These are phyloP conservation scores for Spongia lamella DNA, from an alignment of 37 sponge, comb jelly and placozoan species.

Conservation along the genomic window DNA sequence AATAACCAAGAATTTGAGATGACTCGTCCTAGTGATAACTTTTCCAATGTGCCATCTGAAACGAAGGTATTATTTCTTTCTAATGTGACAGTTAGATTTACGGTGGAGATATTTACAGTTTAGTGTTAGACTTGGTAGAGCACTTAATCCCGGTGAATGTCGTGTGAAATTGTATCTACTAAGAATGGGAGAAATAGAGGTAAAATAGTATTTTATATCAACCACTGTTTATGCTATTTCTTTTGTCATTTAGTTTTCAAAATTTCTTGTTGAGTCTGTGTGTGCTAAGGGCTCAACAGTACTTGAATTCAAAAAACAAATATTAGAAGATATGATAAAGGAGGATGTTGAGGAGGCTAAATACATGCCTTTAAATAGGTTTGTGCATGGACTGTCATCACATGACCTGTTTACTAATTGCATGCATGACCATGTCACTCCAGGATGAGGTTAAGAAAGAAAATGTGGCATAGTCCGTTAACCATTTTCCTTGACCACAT, in stretches of 20 bases:
- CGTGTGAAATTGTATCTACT: slow-evolving; percentile 68
- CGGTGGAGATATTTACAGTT: slow-evolving; percentile 38
- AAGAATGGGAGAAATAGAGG: slow-evolving; percentile 54
- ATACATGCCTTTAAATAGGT: slow-evolving; percentile 42
- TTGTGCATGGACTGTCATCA: not conserved
- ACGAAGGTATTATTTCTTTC: slow-evolving; percentile 25
- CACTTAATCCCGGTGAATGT: slow-evolving; percentile 78
- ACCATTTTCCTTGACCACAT: slow-evolving; percentile 73
- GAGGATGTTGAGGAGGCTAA: slow-evolving; percentile 38
- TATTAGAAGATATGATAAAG: slow-evolving; percentile 51
- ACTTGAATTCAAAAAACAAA: slow-evolving; percentile 65
- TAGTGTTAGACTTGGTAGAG: slow-evolving; percentile 71
- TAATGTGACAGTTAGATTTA: not conserved
- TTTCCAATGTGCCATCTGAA: slow-evolving; percentile 54
- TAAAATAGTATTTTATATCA: not conserved
- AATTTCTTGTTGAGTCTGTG: slow-evolving; percentile 78
- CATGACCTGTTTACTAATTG: no score
- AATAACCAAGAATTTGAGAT: slow-evolving; percentile 89
- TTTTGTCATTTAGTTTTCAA: slow-evolving; percentile 55
- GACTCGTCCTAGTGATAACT: slow-evolving; percentile 57
- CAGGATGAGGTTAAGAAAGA: slow-evolving; percentile 84
- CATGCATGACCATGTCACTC: not conserved
- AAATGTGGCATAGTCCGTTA: slow-evolving; percentile 76
- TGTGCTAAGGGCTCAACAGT: slow-evolving; percentile 74
- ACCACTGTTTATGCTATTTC: not conserved